A percentile compares a stretch with the other conserved stretches of the same genome.
These are phyloP conservation scores for Auanema freiburgensis DNA, from an alignment of 2,888 invertebrate genomes.

Conservation along the genomic window DNA sequence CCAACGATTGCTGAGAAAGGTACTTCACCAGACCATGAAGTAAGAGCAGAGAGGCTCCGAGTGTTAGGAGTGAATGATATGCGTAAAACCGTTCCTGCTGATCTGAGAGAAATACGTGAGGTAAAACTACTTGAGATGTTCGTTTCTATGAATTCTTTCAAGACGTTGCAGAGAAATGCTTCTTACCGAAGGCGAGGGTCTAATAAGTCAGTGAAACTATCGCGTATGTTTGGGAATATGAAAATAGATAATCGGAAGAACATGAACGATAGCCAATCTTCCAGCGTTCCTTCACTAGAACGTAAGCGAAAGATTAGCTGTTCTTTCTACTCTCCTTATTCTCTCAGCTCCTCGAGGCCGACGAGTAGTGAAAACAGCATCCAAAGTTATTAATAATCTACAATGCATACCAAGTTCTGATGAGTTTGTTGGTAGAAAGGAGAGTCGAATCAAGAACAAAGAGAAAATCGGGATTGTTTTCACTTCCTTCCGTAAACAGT, in stretches of 20 bases:
- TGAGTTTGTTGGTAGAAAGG: constrained; percentile 8
- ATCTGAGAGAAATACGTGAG: constrained; percentile 21
- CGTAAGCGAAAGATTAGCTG: neutral
- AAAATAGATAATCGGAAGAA: too few species aligned
- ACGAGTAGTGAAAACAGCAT: constrained; percentile 14
- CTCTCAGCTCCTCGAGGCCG: constrained; percentile 2
- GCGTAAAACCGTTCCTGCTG: constrained; percentile 20
- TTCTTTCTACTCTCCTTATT: neutral
- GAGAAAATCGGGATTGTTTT: constrained; percentile 24
- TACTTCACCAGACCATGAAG: too few species aligned
- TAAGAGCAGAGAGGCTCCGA: neutral
- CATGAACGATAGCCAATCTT: too few species aligned
- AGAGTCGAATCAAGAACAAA: constrained; percentile 5
- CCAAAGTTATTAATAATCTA: constrained; percentile 10
- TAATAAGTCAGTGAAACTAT: too few species aligned
- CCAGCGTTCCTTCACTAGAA: too few species aligned
- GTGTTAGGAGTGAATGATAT: constrained; percentile 22
- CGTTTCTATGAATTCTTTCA: neutral
- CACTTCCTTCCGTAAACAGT: constrained; percentile 28
- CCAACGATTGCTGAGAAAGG: too few species aligned
- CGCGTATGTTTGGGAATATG: too few species aligned
- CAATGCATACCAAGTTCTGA: constrained; percentile 18
- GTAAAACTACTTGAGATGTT: constrained; percentile 1
- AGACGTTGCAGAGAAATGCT: too few species aligned
- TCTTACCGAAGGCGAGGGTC: too few species aligned